phyloP scores from a whole-genome alignment of 2,113 vertebrate genomes.

The Syrmaticus mikado region DNA sequence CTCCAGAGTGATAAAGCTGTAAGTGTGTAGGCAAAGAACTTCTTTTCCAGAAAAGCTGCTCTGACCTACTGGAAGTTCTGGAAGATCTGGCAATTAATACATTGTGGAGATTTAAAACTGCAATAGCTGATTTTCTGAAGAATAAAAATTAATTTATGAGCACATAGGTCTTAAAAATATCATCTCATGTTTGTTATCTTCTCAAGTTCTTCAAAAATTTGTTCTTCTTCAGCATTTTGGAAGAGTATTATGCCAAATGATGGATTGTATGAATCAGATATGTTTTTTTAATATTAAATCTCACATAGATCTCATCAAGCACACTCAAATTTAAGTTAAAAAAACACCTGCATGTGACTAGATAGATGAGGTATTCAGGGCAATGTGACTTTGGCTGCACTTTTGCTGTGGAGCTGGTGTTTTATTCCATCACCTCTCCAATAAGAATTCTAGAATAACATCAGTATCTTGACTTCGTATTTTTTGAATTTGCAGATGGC shows the following conservation, averaged over 20 bases:
- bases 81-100: neutral
- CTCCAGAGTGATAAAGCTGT: neutral
- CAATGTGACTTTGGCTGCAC: neutral
- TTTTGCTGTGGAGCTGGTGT: neutral
- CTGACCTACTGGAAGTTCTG: neutral
- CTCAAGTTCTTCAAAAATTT: neutral
- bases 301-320: neutral
- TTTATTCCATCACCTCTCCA: neutral
- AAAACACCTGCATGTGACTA: neutral
- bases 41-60: neutral
- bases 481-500: neutral
- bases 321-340: neutral
- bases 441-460: neutral
- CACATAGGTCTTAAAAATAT: neutral
- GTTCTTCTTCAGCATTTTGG: neutral
- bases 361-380: neutral
- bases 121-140: neutral
- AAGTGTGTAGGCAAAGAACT: neutral
- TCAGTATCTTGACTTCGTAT: neutral
- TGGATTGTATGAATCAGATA: neutral
- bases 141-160: neutral
- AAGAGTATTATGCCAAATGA: neutral
- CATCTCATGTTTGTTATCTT: neutral
- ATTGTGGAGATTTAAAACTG: neutral
- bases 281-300: neutral